phyloP scores from a whole-genome alignment of 2,797 vertebrate genomes.

The Coregonus suidteri region DNA sequence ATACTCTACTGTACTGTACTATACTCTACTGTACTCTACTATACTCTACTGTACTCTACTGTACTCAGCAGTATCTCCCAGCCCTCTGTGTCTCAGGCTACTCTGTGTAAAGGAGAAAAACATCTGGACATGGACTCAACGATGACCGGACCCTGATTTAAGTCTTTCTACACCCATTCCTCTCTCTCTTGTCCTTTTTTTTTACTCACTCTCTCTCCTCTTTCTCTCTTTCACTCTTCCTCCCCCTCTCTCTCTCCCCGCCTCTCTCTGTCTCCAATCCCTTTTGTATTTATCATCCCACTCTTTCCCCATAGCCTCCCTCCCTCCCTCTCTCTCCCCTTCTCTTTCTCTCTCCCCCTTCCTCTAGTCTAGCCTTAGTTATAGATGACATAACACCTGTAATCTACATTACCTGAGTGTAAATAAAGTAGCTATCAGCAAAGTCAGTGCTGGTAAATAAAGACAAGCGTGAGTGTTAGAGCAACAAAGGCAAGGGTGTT shows the following conservation, averaged over 20 bases:
- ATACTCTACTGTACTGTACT: too few relatives aligned
- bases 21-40: too few relatives aligned
- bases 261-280: neutral
- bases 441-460: too few relatives aligned
- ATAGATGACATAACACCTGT: too few relatives aligned
- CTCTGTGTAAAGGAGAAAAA: neutral
- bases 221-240: neutral
- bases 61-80: neutral
- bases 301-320: neutral
- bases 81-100: conserved; percentile 9
- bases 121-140: conserved; percentile 7
- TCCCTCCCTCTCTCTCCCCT: neutral
- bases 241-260: neutral
- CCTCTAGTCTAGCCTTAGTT: too few relatives aligned
- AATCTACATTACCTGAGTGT: too few relatives aligned
- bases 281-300: neutral
- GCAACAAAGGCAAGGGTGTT: too few relatives aligned
- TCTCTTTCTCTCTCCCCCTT: too few relatives aligned
- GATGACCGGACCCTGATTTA: neutral
- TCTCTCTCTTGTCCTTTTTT: neutral
- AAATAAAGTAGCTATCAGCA: too few relatives aligned
- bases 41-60: neutral
- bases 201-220: neutral
- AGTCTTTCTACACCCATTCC: neutral
- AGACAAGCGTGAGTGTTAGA: too few relatives aligned